phyloP scores from a whole-genome alignment of 1,140 invertebrate species.

The Leptinotarsa lineolata region DNA sequence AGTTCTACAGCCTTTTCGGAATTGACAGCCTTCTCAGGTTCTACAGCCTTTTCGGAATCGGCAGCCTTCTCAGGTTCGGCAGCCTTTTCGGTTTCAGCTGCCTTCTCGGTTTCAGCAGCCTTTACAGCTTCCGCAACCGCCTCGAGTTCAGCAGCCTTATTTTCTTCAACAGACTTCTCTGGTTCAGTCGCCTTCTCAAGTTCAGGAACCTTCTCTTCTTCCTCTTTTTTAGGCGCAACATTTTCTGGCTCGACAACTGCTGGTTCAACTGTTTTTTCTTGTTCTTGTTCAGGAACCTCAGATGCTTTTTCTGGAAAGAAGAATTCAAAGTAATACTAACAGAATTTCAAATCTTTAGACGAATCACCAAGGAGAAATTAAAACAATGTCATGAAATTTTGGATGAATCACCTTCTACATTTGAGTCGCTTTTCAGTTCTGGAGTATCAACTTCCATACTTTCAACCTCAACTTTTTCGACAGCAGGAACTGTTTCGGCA shows the following conservation, averaged over 20 bases:
- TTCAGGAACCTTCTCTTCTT: too few relatives aligned
- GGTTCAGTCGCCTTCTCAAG: too few relatives aligned
- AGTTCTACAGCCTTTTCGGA: background rate
- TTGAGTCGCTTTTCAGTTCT: background rate
- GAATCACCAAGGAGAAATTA: background rate
- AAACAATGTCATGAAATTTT: too few relatives aligned
- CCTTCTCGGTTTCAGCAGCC: background rate
- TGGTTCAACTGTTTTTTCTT: slow-evolving; percentile 12
- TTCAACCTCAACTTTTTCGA: slow-evolving; percentile 21
- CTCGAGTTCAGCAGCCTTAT: background rate
- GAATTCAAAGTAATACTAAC: background rate
- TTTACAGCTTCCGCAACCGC: background rate
- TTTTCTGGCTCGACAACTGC: slow-evolving; percentile 22
- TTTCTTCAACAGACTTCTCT: too few relatives aligned
- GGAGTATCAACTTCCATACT: slow-evolving; percentile 13
- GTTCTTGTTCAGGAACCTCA: background rate
- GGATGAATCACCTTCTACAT: background rate
- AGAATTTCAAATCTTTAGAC: background rate
- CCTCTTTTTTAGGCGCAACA: background rate
- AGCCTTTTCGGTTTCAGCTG: background rate
- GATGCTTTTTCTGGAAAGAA: slow-evolving; percentile 22
- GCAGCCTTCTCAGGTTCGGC: background rate
- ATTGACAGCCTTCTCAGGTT: background rate
- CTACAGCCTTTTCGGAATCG: background rate
- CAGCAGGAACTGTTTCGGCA: background rate